Evolutionary conservation across 2,113 vertebrate species (phyloP).

Genomic region (Clarias batrachus): DNA sequence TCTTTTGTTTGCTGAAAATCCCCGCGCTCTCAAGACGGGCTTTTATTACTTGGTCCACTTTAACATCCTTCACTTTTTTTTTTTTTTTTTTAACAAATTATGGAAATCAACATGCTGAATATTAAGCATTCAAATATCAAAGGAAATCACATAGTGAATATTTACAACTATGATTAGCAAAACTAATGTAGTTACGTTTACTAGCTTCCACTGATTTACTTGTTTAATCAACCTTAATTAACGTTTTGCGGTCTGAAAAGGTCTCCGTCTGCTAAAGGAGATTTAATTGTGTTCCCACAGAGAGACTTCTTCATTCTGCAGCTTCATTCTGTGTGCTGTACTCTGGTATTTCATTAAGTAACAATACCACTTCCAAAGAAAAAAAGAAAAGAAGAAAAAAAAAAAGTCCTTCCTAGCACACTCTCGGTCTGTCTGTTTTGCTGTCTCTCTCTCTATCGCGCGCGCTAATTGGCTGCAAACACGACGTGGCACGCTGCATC

Average conservation of each 20-base stretch:
- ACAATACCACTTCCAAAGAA: constrained; percentile 36
- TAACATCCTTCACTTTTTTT: not conserved
- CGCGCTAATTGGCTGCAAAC: constrained; percentile 53
- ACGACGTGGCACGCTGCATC: constrained; percentile 36
- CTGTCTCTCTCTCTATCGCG: constrained; percentile 21
- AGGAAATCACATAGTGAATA: not conserved
- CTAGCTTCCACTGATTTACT: constrained; percentile 3
- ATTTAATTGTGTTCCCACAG: constrained; percentile 34
- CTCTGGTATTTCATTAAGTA: constrained; percentile 31
- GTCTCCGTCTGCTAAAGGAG: constrained; percentile 10
- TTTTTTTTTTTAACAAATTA: constrained; percentile 12
- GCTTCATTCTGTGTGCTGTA: constrained; percentile 10
- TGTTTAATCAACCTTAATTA: constrained; percentile 15
- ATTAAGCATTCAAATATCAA: not conserved
- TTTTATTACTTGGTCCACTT: not conserved
- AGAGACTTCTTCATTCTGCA: constrained; percentile 4
- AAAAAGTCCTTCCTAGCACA: constrained; percentile 15
- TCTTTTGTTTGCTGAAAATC: constrained; percentile 25
- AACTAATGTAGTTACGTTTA: constrained; percentile 13
- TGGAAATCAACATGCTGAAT: not conserved
- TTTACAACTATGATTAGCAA: not conserved
- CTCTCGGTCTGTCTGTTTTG: constrained; percentile 19
- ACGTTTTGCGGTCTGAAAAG: constrained; percentile 18
- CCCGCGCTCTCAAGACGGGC: not conserved
- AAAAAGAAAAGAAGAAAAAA: not conserved